Conservation (phyloP, 2,113 vertebrate genomes). For the Microcebus lehilahytsara region DNA sequence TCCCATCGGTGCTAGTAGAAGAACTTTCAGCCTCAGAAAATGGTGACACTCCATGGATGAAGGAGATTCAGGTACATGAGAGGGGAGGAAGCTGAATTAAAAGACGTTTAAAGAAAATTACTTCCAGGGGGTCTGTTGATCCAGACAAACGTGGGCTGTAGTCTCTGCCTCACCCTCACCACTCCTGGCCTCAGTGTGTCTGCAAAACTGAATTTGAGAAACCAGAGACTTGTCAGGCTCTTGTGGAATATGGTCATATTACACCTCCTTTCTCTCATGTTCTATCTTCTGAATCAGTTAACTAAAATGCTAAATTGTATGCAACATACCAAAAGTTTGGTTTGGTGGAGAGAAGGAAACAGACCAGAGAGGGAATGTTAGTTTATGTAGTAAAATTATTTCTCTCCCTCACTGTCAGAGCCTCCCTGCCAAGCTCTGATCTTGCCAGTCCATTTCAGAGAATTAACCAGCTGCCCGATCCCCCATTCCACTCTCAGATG, state of each 20-base stretch:
- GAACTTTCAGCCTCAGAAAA: constrained; percentile 92
- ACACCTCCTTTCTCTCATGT: background rate
- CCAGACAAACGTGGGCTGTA: background rate
- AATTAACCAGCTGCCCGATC: background rate
- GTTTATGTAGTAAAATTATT: background rate
- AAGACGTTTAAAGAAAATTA: background rate
- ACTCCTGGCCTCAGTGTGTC: background rate
- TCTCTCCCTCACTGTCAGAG: background rate
- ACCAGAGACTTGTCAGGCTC: background rate
- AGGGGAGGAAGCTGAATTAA: background rate
- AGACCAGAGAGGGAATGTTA: background rate
- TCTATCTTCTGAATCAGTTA: background rate
- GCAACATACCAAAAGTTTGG: background rate
- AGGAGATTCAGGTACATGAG: constrained; percentile 84
- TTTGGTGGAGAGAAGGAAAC: background rate
- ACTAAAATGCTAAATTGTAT: background rate
- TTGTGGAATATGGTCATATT: background rate
- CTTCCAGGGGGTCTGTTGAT: background rate
- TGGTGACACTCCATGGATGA: constrained; percentile 87
- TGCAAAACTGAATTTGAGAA: background rate
- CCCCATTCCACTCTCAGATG: background rate
- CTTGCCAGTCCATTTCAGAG: background rate
- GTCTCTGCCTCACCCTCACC: background rate
- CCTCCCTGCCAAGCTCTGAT: background rate
- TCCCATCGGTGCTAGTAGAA: constrained; percentile 96